These are phyloP conservation scores for Lordiphosa clarofinis DNA, from an alignment of 1,140 invertebrate species.

Conservation along the genomic window DNA sequence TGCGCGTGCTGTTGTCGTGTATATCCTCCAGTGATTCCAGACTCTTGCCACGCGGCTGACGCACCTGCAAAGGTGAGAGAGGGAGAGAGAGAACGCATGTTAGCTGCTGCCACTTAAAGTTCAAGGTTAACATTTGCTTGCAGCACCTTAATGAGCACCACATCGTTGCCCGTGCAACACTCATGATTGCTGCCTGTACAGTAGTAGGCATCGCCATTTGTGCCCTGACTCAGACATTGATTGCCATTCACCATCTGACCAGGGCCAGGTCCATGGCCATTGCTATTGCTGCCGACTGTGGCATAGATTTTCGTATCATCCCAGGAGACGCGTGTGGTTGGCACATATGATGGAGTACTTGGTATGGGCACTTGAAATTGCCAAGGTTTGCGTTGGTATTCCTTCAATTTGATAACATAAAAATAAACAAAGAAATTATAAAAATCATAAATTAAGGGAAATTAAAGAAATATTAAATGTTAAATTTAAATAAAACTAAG, in stretches of 20 bases:
- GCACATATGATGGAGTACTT: slow-evolving; percentile 74
- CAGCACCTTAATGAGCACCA: slow-evolving; percentile 79
- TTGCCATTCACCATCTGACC: slow-evolving; percentile 1
- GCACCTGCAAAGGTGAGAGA: slow-evolving; percentile 73
- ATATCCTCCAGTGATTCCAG: slow-evolving; percentile 89
- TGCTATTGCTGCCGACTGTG: slow-evolving; percentile 21
- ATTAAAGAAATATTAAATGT: no score
- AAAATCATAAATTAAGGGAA: slow-evolving; percentile 3
- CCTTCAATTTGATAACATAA: slow-evolving; percentile 26
- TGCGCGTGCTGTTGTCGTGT: slow-evolving; percentile 82
- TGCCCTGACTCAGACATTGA: neutral
- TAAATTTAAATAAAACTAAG: slow-evolving; percentile 14
- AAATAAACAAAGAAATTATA: slow-evolving; percentile 17
- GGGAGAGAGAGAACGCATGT: neutral
- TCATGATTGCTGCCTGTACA: slow-evolving; percentile 76
- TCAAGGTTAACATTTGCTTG: slow-evolving; percentile 46
- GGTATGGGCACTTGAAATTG: slow-evolving; percentile 71
- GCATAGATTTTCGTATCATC: slow-evolving; percentile 78
- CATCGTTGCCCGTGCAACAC: slow-evolving; percentile 75
- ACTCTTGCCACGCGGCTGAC: slow-evolving; percentile 89
- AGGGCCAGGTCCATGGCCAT: slow-evolving; percentile 29
- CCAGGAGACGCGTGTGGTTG: slow-evolving; percentile 76
- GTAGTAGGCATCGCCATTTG: slow-evolving; percentile 59
- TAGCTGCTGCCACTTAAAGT: slow-evolving; percentile 35
- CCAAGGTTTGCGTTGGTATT: slow-evolving; percentile 66